Evolutionary conservation across 2,888 invertebrate genomes (phyloP).

Genomic region (Linnaemya vulpina): DNA sequence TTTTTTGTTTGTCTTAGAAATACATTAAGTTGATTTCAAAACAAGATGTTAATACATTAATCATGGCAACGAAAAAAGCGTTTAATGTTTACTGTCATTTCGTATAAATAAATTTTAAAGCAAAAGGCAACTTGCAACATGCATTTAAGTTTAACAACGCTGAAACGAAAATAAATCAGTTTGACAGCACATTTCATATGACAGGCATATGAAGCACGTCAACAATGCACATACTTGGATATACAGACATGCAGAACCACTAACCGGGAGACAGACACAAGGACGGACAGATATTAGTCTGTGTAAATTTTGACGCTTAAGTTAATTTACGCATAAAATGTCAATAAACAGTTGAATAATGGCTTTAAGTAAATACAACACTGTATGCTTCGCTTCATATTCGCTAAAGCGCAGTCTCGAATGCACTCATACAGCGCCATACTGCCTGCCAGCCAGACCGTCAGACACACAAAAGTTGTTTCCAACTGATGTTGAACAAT

Average conservation of each 20-base stretch:
- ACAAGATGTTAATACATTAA: constrained; percentile 69
- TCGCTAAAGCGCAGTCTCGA: constrained; percentile 18
- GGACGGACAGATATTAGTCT: constrained; percentile 25
- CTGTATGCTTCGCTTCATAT: constrained; percentile 37
- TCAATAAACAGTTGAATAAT: constrained; percentile 71
- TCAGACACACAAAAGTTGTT: constrained; percentile 1
- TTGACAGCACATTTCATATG: constrained; percentile 71
- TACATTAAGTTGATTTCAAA: constrained; percentile 52
- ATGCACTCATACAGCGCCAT: neutral
- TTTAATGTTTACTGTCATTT: constrained; percentile 69
- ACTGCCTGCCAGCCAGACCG: neutral
- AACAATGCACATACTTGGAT: constrained; percentile 26
- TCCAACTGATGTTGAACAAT: constrained; percentile 26
- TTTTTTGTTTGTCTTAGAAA: constrained; percentile 32
- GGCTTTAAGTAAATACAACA: constrained; percentile 65
- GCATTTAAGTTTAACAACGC: constrained; percentile 62
- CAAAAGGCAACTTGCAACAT: constrained; percentile 60
- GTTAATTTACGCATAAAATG: constrained; percentile 71
- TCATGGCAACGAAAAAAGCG: constrained; percentile 58
- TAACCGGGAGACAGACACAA: no score
- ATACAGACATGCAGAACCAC: neutral
- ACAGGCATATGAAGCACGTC: constrained; percentile 68
- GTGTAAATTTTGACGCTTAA: constrained; percentile 67
- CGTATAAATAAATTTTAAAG: constrained; percentile 48
- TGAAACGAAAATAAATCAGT: constrained; percentile 67